Evolutionary conservation across 1,140 invertebrate species (phyloP).

Genomic region (Cydia amplana): DNA sequence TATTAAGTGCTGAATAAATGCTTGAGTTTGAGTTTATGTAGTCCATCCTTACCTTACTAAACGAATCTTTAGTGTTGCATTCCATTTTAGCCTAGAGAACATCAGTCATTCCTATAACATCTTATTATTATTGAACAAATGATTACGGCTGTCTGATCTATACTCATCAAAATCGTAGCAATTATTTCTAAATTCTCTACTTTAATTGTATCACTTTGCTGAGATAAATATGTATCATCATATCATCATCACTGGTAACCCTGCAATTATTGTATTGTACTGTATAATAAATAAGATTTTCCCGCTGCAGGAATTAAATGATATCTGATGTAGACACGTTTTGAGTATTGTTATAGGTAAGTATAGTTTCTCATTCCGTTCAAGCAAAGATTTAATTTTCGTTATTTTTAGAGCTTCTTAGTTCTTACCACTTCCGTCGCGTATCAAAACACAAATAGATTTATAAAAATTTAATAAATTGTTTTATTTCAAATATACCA

Average conservation of each 20-base stretch:
- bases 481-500: too few relatives aligned
- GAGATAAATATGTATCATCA: background rate
- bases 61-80: too few relatives aligned
- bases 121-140: background rate
- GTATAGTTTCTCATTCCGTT: too few relatives aligned
- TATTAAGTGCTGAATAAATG: too few relatives aligned
- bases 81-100: too few relatives aligned
- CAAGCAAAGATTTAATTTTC: too few relatives aligned
- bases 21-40: too few relatives aligned
- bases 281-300: background rate
- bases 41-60: too few relatives aligned
- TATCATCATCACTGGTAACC: background rate
- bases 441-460: too few relatives aligned
- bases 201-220: background rate
- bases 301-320: background rate
- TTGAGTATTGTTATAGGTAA: background rate
- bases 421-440: too few relatives aligned
- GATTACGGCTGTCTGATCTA: background rate
- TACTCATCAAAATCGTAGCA: background rate
- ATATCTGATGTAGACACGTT: background rate
- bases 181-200: background rate
- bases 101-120: background rate
- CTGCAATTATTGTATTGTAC: conserved; percentile 3
- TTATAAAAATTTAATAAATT: too few relatives aligned
- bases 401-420: too few relatives aligned